Evolutionary conservation across 2,113 vertebrate genomes (phyloP), one percentile per base, ranked within the genome.

Genomic region (Neogale vison): DNA sequence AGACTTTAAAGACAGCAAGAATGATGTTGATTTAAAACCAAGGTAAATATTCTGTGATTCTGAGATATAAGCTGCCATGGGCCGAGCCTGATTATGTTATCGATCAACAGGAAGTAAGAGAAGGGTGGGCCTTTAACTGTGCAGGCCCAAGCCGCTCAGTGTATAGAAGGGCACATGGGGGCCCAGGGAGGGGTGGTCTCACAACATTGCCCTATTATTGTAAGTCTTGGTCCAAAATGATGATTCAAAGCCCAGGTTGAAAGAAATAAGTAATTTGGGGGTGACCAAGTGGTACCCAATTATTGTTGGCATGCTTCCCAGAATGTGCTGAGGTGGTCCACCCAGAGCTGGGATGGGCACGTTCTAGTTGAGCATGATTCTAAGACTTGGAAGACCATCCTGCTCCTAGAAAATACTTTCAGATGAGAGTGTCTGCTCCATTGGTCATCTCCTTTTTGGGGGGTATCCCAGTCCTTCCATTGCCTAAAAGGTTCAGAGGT

Each of bases 151-250:
- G 9, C 39, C 6, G 3, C 20, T 61, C 82, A 71, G 13, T 34
- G 6, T 65, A 1, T 9, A 50, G 31, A 36, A 23, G 2, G 4
- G 18, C 11, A 21, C 55, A 52, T 1, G 0, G 1, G 13, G 2
- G 39, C 8, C 50, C 45, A 61, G 2, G 5, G 2, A 34, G 18
- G 2, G n/a, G 23, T 20, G 36, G 13, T 85, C 6, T 80, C 52
- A 21, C 31, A 21, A 52, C 15, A 52, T 17, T 52, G 17, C 18
- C 14, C 45, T n/a, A 69, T 5, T n/a, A 63, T 4, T n/a, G 11
- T n/a, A 67, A 59, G 55, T 39, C 71, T 88, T 47, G 7, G 42
- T 65, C 10, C 21, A 89, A 74, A 34, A 34, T 50, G 65, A 31
- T 23, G 72, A 42, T 24, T 65, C 42, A 80, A 45, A 59, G 26